phyloP scores from a whole-genome alignment of 1,140 invertebrate species.

The Nomia melanderi region DNA sequence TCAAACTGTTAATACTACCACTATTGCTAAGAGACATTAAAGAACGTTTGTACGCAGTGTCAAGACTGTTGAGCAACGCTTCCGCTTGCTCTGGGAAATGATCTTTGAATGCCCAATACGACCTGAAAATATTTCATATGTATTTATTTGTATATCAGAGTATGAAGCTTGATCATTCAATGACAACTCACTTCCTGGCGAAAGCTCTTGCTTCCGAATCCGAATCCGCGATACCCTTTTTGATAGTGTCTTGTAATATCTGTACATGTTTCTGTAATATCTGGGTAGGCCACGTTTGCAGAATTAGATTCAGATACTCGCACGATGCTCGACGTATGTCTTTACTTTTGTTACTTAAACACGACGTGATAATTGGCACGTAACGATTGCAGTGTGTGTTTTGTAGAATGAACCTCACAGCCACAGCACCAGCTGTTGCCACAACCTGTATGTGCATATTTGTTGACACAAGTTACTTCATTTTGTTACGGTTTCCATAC shows the following conservation, averaged over 20 bases:
- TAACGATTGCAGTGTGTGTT: constrained; percentile 92
- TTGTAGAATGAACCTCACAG: constrained; percentile 94
- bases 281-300: constrained; percentile 92
- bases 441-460: constrained; percentile 85
- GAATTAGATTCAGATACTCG: constrained; percentile 92
- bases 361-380: constrained; percentile 92
- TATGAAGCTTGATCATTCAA: not conserved
- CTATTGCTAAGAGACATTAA: constrained; percentile 83
- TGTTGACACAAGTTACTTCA: constrained; percentile 3
- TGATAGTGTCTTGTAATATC: constrained; percentile 91
- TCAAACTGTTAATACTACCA: constrained; percentile 82
- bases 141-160: not conserved
- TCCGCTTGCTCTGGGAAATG: constrained; percentile 96
- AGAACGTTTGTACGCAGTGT: constrained; percentile 91
- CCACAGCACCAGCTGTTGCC: constrained; percentile 92
- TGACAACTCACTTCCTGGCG: constrained; percentile 84
- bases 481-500: not conserved
- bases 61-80: constrained; percentile 89
- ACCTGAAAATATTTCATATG: constrained; percentile 81
- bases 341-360: constrained; percentile 93
- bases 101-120: constrained; percentile 94
- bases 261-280: constrained; percentile 91
- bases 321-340: constrained; percentile 92
- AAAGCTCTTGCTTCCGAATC: constrained; percentile 92
- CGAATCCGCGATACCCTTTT: constrained; percentile 94